Base-by-base conservation (phyloP, 2,113 vertebrate species). In the Mionectes macconnelli region DNA sequence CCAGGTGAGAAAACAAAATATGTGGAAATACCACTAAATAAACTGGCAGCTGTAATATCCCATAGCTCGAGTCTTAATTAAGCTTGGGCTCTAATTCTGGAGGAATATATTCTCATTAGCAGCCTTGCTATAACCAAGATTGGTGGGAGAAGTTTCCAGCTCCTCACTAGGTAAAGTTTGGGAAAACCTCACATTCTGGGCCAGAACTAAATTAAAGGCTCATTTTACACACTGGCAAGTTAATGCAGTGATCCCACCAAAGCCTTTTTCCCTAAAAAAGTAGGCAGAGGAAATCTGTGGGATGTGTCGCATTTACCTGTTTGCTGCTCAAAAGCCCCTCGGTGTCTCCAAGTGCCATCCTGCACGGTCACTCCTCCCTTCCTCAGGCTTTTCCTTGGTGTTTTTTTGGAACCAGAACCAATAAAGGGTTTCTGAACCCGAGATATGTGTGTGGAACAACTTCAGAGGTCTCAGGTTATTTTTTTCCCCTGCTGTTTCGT, bases 361-460 rank as follows among this genome's bases (percentile, higher is more conserved):
- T 42, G 64, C 35, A 62, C 44, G 68, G 94, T 85, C 94, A 83
- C 57, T 75, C 20, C 52, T 84, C 78, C 72, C 42, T 74, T 89
- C 44, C 64, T 63, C 73, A 56, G 74, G 18, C 40, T 94, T 87
- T 89, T 63, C 44, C 22, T 33, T 66, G 21, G 31, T 60, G 7
- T 72, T 80, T 77, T 85, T 70, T 92, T n/a, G n/a, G 30, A 82
- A 92, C 53, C 67, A 90, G 90, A 84, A 91, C 62, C 57, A 85
- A 28, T 30, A 72, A 87, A 82, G 18, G 12, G 8, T 49, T 25
- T 96, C 91, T 84, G 53, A 94, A 63, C n/a, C 23, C 59, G 27
- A 42, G 50, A 53, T 33, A 14, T 18, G 42, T 33, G 25, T 2
- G 4, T 2, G 3, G 55, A 91, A 67, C 25, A 39, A 39, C 55